phyloP scores from a whole-genome alignment of 2,797 vertebrate species.

The Enteromius fasciolatus region DNA sequence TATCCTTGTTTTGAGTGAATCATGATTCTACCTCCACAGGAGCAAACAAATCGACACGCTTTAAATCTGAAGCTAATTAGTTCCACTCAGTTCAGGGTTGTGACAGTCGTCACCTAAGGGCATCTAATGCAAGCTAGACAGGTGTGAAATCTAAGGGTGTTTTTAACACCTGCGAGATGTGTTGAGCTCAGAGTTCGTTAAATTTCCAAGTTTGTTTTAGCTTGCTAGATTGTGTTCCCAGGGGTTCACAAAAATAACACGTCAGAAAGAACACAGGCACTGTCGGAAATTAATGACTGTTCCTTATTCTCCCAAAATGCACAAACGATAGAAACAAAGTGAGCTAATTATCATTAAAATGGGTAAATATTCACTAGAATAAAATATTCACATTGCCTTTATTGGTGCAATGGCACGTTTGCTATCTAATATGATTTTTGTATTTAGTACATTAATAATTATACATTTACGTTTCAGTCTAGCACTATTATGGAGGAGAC shows the following conservation, averaged over 20 bases:
- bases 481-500: background rate
- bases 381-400: constrained; percentile 10
- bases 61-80: constrained; percentile 46
- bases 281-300: constrained; percentile 34
- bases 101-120: constrained; percentile 45
- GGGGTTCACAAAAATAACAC: constrained; percentile 33
- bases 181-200: constrained; percentile 31
- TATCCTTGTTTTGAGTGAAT: constrained; percentile 29
- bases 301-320: constrained; percentile 17
- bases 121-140: constrained; percentile 37
- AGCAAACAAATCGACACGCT: constrained; percentile 30
- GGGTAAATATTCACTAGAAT: background rate
- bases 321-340: background rate
- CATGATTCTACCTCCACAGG: constrained; percentile 21
- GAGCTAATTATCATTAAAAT: constrained; percentile 3
- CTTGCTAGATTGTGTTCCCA: constrained; percentile 26
- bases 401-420: background rate
- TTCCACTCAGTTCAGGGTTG: constrained; percentile 37
- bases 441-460: background rate
- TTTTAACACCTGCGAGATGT: constrained; percentile 46
- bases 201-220: constrained; percentile 36
- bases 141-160: constrained; percentile 48
- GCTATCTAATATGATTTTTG: background rate
- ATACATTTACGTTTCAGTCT: background rate
- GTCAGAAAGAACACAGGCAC: constrained; percentile 26